Percentiles rank a stretch among this genome's conserved stretches.
Conservation (phyloP, 2,888 invertebrate species). For the Spisula subtruncata region DNA sequence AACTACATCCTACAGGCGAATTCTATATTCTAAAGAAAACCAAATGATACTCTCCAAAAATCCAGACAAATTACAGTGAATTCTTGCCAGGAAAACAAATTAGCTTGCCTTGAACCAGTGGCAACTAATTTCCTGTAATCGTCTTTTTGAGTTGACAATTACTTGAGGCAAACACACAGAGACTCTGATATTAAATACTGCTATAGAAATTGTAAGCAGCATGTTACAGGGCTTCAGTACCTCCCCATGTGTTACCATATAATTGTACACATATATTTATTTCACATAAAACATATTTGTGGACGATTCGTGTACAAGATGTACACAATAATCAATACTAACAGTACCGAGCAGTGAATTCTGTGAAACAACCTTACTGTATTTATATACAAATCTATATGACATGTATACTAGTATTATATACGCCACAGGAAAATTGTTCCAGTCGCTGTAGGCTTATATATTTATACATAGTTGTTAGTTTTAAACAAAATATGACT, state of each 20-base stretch:
- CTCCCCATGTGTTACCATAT: neutral
- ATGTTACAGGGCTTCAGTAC: neutral
- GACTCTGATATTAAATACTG: neutral
- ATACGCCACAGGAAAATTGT: no score
- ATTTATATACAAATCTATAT: neutral
- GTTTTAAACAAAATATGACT: no score
- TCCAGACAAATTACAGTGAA: neutral
- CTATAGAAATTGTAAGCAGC: neutral
- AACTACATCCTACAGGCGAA: neutral
- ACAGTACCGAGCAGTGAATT: neutral
- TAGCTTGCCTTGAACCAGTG: neutral
- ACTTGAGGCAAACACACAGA: constrained; percentile 9
- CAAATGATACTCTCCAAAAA: neutral
- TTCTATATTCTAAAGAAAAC: neutral
- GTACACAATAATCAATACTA: neutral
- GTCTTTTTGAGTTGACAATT: neutral
- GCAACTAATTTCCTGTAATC: constrained; percentile 16
- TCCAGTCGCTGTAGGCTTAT: no score
- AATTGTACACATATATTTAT: neutral
- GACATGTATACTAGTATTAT: no score
- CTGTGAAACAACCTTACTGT: neutral
- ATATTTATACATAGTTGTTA: no score
- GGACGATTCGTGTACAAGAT: neutral
- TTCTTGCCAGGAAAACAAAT: constrained; percentile 22
- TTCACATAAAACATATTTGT: neutral